Evolutionary conservation across 2,797 vertebrate species (phyloP).

Genomic region (Anguilla anguilla): DNA sequence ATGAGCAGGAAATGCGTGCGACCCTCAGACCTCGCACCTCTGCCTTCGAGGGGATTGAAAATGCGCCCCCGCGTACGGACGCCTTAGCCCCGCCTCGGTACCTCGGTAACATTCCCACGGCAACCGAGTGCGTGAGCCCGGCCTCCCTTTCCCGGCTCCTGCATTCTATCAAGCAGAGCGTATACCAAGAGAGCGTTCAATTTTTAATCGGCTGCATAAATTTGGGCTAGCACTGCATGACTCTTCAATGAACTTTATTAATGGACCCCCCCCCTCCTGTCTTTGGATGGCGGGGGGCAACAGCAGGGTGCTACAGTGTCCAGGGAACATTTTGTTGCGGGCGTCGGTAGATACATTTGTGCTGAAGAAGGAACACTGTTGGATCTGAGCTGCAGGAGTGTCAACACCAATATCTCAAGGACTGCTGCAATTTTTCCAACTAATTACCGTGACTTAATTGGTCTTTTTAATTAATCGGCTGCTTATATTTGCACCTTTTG

Average conservation of each 20-base stretch:
- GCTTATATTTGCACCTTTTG: background rate
- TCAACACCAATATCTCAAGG: background rate
- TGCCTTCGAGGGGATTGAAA: background rate
- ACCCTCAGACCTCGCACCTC: background rate
- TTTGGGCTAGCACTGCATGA: conserved; percentile 44
- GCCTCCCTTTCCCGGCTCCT: background rate
- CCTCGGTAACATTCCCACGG: background rate
- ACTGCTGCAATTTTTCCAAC: background rate
- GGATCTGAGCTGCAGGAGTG: background rate
- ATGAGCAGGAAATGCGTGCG: background rate
- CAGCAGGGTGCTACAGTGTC: conserved; percentile 9
- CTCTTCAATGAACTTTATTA: conserved; percentile 52
- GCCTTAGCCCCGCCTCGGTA: too few relatives aligned
- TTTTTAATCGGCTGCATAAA: conserved; percentile 49
- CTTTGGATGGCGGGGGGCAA: conserved; percentile 5
- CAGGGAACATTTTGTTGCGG: background rate
- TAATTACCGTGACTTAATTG: background rate
- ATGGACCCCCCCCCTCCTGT: conserved; percentile 40
- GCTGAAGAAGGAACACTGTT: background rate
- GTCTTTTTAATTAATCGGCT: background rate
- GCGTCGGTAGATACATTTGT: background rate
- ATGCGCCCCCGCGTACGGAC: background rate
- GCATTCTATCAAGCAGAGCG: conserved; percentile 31
- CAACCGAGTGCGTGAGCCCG: background rate
- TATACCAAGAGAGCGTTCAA: conserved; percentile 43